Base-by-base conservation (phyloP, 1,140 invertebrate species). In the Leptinotarsa defecta region DNA sequence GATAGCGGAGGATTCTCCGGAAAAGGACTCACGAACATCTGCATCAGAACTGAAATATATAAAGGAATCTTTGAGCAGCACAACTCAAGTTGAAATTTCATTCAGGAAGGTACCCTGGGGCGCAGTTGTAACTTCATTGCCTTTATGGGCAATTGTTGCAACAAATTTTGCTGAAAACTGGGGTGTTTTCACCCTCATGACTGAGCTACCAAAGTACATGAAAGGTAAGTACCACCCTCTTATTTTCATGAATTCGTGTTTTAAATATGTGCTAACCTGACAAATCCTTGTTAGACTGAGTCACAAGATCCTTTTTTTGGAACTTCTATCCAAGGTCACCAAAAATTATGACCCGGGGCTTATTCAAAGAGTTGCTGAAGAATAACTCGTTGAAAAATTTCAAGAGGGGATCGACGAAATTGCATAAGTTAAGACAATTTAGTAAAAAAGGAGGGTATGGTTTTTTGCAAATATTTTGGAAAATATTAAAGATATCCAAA, bases 141-240 rank as follows among this genome's bases (percentile, higher is more conserved):
- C 96, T 0, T 94, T 97, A 3, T 97, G 95, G 94, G 95, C 96
- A 0, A 95, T 96, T 70, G 91, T 95, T 24, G 89, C 91, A 22
- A 94, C 95, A 4, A 95, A 97, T 85, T 97, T 97, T 86, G 93
- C 94, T 74, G 95, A 97, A 86, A 97, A 97, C 86, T 98, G 96
- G 96, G 96, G 95, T 11, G 96, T 97, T 86, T 97, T 97, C 83
- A 97, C 95, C 0, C 89, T 96, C 83, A 88, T 97, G 0, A 96
- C 95, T 0, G 93, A 95, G 80, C 86, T 98, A 27, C 96, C 96
- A 5, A 95, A 92, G 48, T 98, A 96, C 85, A 93, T 98, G 90
- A 94, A 90, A 87, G 93, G 93, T 94, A 74, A 65, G 13, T 57
- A n/a, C 17, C 49, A 15, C 49, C 17, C 13, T 52, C 4, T 15